Evolutionary conservation across 92 coral and sea anemone genomes (phyloP), one percentile per base, ranked within the genome.

Genomic region (Nematostella vectensis): DNA sequence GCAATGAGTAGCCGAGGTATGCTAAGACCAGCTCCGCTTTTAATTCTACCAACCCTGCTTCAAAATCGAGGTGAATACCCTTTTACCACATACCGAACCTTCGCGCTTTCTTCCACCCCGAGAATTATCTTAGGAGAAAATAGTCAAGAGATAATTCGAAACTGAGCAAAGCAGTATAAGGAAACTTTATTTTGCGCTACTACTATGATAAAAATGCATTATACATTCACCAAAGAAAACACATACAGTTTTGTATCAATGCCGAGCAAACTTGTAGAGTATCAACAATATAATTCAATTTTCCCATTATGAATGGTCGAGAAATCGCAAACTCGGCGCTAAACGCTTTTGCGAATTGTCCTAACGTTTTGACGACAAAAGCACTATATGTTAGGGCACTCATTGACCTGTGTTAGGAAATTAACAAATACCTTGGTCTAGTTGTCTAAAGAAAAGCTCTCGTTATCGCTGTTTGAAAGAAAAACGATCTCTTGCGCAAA

Each of bases 221-320:
- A 36, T 36, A 36, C 15, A 36, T 15, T 8, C 42, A 8, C 42
- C 15, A 36, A 36, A 36, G 9, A 36, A 36, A 36, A 36, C 42
- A 15, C 42, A 36, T 15, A 36, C 15, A 15, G 42, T 15, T 36
- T 16, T 36, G 63, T 58, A 58, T 58, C 63, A 58, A 36, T 58
- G 13, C 10, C 23, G 8, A n/a, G n/a, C 43, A 45, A n/a, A 30
- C 38, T 2, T 25, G 31, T 66, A 50, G 39, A 44, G 2, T 21
- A 30, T 39, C 45, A 22, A 45, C 18, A 19, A 45, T 45, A 22
- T 66, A 55, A 66, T 66, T 66, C 63, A 55, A 54, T 66, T 55
- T 66, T 66, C 53, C 45, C 48, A 55, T 55, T 66, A 66, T 8
- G 15, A 4, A 25, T 25, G 39, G 40, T 17, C 42, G 48, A 45